Evolutionary conservation across 2,888 invertebrate genomes (phyloP).

Genomic region (Drosophila helvetica): DNA sequence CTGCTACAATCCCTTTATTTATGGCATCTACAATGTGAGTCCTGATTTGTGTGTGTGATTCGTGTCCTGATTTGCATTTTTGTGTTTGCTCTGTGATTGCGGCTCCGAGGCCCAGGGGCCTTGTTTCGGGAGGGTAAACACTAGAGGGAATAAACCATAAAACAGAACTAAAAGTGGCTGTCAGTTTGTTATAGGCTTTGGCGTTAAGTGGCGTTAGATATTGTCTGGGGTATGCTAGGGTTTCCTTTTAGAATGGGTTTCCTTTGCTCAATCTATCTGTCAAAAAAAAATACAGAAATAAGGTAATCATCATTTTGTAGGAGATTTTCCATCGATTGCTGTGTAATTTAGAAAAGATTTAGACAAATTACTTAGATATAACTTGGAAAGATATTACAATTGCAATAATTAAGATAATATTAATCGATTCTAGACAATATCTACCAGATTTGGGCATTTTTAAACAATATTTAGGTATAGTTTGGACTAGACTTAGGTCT

Average conservation of each 20-base stretch:
- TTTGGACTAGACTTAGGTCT: no score
- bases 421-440: no score
- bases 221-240: neutral
- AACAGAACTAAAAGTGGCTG: neutral
- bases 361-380: no score
- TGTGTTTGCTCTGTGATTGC: slow-evolving; percentile 24
- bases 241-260: neutral
- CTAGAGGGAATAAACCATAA: slow-evolving; percentile 4
- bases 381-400: no score
- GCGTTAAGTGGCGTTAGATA: neutral
- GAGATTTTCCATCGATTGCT: no score
- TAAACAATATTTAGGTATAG: no score
- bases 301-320: no score
- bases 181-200: neutral
- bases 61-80: slow-evolving; percentile 37
- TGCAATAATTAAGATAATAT: no score
- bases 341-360: no score
- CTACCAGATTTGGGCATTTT: no score
- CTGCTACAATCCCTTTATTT: slow-evolving; percentile 95
- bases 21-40: slow-evolving; percentile 94
- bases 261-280: no score
- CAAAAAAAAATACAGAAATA: no score
- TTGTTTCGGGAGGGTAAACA: slow-evolving; percentile 15
- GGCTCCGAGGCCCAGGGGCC: slow-evolving; percentile 17
- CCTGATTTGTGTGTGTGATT: slow-evolving; percentile 13